Evolutionary conservation across 2,113 vertebrate genomes (phyloP).

Genomic region (Calidris pygmaea): DNA sequence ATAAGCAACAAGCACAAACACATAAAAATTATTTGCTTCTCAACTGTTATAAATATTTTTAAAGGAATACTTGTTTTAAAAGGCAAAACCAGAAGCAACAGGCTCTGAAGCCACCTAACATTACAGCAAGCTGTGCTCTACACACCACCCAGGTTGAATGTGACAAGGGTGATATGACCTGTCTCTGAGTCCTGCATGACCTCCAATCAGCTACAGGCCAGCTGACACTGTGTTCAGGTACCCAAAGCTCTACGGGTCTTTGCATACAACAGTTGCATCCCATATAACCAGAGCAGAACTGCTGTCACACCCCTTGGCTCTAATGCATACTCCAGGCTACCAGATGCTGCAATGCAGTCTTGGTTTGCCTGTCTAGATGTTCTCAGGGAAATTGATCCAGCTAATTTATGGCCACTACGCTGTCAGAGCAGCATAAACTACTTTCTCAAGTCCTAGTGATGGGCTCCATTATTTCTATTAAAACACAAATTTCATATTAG

Average conservation of each 20-base stretch:
- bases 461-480: background rate
- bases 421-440: background rate
- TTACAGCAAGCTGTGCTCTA: background rate
- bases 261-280: background rate
- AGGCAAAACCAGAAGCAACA: background rate
- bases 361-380: background rate
- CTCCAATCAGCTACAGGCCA: background rate
- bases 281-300: background rate
- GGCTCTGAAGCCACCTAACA: background rate
- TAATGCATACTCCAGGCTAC: background rate
- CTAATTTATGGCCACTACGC: background rate
- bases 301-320: background rate
- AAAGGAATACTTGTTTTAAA: background rate
- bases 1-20: background rate
- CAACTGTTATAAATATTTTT: background rate
- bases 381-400: background rate
- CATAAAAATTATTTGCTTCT: background rate
- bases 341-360: background rate
- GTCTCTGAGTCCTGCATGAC: background rate
- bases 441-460: background rate
- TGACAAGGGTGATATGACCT: background rate
- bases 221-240: background rate
- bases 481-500: background rate
- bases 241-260: background rate
- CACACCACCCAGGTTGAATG: rapidly evolving